Evolutionary conservation across 2,888 invertebrate genomes (phyloP), one percentile per base, ranked within the genome.

Genomic region (Heliconius erato): DNA sequence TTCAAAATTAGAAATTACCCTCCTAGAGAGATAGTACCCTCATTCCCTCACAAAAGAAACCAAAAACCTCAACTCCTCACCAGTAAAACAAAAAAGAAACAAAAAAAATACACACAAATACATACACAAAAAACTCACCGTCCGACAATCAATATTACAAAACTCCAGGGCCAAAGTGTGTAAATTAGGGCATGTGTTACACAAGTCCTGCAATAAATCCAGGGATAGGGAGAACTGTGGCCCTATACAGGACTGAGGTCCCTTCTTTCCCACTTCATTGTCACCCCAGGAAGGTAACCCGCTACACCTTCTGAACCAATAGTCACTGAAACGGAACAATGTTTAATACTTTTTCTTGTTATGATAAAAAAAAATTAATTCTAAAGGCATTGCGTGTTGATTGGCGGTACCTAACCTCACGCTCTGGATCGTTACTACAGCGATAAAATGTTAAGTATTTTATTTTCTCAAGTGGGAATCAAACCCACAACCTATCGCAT

Each of bases 81-180:
- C 11, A 9, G 40, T 11, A 40, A 11, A 40, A 11, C 11, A 40
- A 40, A 40, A 35, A 40, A 11, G 11, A 40, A 40, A 40, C 40
- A 40, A 9, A 54, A 3, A 16, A 44, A 7, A 3, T 44, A 68
- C 40, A 35, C 19, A 26, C 14, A 23, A 4, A 16, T 9, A 23
- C 16, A 59, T 19, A n/a, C n/a, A 23, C 5, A 74, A 14, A 76
- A n/a, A 35, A 91, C 92, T 91, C 84, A 96, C 96, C 83, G 90
- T 91, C 23, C 90, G 90, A 80, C 94, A 95, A 87, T 96, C 93
- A 35, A 97, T 93, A 82, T 95, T 93, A 88, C 96, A 96, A 84
- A 96, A 93, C 82, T 97, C 96, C 26, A 97, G 86, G 0, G 90
- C 89, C 23, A 97, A 90, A 19, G 93, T 90, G 1, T 93, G 92